These are phyloP conservation scores for Pseudachorutes palmiensis DNA, from an alignment of 1,140 invertebrate genomes.

Conservation along the genomic window DNA sequence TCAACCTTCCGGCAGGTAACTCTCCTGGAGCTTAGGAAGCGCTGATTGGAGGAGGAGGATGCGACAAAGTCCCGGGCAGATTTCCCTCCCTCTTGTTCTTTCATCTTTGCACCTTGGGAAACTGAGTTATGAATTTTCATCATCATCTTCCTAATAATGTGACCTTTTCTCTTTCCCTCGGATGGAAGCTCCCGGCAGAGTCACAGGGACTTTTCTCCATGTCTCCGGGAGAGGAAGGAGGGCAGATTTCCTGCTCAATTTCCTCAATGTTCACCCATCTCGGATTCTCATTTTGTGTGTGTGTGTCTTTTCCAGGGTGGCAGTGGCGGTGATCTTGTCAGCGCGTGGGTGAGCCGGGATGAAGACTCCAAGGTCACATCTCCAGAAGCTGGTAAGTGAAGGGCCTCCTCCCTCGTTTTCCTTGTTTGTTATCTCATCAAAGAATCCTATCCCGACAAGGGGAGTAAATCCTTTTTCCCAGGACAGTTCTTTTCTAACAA, in stretches of 20 bases:
- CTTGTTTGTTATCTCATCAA: not conserved
- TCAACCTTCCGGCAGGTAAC: not conserved
- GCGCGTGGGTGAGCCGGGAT: not conserved
- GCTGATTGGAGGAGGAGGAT: not conserved
- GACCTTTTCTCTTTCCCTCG: not conserved
- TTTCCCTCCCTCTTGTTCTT: too few species aligned
- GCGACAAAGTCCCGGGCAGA: too few species aligned
- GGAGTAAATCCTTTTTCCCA: too few species aligned
- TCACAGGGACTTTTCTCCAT: not conserved
- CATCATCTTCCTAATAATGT: not conserved
- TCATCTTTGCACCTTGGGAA: not conserved
- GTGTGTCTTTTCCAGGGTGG: too few species aligned
- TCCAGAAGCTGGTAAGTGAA: not conserved
- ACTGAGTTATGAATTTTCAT: not conserved
- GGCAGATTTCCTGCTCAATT: not conserved
- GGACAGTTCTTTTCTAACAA: too few species aligned
- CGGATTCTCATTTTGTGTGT: not conserved
- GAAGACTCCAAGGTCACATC: not conserved
- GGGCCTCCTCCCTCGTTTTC: not conserved
- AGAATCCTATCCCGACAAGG: too few species aligned
- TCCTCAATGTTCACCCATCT: not conserved
- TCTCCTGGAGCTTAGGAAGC: not conserved
- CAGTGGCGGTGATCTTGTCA: not conserved
- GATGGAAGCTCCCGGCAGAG: not conserved
- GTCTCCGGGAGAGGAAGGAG: not conserved